Percentiles rank a stretch among this genome's conserved stretches.
Evolutionary conservation across 2,797 vertebrate species (phyloP).

Genomic region (Girardinus metallicus): DNA sequence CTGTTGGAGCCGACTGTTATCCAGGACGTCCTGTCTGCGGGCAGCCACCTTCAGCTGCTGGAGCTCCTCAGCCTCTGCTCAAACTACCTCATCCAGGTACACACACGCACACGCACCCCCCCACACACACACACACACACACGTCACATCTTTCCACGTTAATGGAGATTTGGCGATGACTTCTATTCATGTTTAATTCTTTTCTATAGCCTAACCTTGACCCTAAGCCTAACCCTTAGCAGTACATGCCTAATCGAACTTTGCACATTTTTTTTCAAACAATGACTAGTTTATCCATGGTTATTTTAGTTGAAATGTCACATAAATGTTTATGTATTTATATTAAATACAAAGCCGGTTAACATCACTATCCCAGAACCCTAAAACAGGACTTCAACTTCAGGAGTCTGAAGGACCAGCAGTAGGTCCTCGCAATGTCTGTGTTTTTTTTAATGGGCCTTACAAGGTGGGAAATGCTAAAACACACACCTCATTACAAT

Average conservation of each 20-base stretch:
- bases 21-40: conserved; percentile 95
- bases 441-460: too few relatives aligned
- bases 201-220: too few relatives aligned
- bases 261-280: too few relatives aligned
- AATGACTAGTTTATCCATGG: too few relatives aligned
- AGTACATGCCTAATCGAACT: too few relatives aligned
- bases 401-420: too few relatives aligned
- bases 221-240: too few relatives aligned
- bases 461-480: background rate
- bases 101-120: background rate
- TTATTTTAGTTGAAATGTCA: too few relatives aligned
- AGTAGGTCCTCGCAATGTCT: background rate
- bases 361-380: background rate
- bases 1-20: conserved; percentile 93
- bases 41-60: conserved; percentile 95
- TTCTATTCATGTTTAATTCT: background rate
- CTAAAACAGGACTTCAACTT: background rate
- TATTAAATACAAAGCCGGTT: too few relatives aligned
- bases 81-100: conserved; percentile 88
- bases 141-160: background rate
- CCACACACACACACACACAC: too few relatives aligned
- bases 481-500: conserved; percentile 1
- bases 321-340: too few relatives aligned
- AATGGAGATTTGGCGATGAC: background rate
- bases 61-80: conserved; percentile 96